Conservation (phyloP, 2,113 vertebrate genomes). For the Sclerurus mexicanus region DNA sequence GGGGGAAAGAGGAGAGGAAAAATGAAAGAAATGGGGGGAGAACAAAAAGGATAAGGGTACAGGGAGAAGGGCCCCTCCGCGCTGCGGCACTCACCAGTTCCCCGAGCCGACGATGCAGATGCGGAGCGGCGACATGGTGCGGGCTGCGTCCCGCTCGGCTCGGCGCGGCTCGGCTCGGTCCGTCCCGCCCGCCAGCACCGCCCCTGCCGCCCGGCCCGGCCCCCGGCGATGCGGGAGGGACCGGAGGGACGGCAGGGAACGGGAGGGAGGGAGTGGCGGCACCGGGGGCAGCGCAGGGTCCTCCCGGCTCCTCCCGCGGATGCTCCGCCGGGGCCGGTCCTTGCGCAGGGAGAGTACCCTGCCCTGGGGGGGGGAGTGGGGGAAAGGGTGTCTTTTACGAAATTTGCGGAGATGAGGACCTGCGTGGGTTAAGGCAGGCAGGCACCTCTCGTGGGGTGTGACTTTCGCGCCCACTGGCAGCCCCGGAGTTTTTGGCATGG, state of each 20-base stretch:
- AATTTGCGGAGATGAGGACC: neutral
- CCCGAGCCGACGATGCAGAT: constrained; percentile 85
- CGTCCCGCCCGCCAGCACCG: neutral
- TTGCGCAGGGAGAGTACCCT: neutral
- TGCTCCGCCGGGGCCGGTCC: neutral
- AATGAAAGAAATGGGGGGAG: neutral
- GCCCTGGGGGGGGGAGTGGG: too few species aligned
- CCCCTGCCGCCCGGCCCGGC: neutral
- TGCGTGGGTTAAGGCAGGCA: neutral
- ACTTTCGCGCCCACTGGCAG: neutral
- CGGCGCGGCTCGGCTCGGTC: neutral
- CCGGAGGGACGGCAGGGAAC: too few species aligned
- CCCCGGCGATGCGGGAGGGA: neutral
- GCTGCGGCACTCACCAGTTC: constrained; percentile 78
- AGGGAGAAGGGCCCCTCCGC: neutral
- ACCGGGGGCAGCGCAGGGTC: neutral
- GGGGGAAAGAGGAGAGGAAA: neutral
- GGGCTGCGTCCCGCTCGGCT: neutral
- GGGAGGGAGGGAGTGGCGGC: neutral
- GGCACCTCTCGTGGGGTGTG: neutral
- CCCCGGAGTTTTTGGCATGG: neutral
- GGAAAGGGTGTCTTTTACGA: neutral
- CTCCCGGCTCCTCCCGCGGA: neutral
- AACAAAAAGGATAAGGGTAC: neutral
- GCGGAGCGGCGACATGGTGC: constrained; percentile 63